Conservation (phyloP, 2,797 vertebrate genomes). For the Phoeniculus purpureus region DNA sequence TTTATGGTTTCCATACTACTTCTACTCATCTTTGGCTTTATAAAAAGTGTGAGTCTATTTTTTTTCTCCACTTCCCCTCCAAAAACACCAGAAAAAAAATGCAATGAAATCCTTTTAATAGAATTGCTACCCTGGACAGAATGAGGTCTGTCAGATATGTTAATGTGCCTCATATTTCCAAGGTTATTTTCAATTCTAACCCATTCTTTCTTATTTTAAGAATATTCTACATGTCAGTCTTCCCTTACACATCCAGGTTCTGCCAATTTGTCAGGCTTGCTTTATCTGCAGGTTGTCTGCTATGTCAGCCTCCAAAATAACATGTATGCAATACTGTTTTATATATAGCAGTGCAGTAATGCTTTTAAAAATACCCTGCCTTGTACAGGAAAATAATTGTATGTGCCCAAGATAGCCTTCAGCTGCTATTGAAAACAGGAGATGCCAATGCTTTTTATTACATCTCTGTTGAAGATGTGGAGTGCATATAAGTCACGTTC, state of each 20-base stretch:
- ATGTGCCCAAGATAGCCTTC: not conserved
- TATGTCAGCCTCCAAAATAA: slow-evolving; percentile 4
- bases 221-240: not conserved
- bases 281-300: not conserved
- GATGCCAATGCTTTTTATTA: not conserved
- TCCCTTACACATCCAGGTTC: not conserved
- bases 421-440: not conserved
- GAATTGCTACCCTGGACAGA: not conserved
- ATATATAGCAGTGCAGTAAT: not conserved
- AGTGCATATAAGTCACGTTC: not conserved
- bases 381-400: not conserved
- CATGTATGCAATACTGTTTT: not conserved
- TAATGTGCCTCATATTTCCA: not conserved
- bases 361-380: not conserved
- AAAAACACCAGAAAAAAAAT: not conserved
- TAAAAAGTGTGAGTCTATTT: not conserved
- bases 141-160: not conserved
- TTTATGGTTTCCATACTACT: not conserved
- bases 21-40: not conserved
- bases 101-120: not conserved
- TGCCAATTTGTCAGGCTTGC: not conserved
- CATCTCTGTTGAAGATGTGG: not conserved
- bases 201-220: slow-evolving; percentile 5
- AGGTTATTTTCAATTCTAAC: slow-evolving; percentile 16
- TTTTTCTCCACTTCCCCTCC: not conserved